Conservation (phyloP, 1,140 invertebrate species). For the Penaeus japonicus region DNA sequence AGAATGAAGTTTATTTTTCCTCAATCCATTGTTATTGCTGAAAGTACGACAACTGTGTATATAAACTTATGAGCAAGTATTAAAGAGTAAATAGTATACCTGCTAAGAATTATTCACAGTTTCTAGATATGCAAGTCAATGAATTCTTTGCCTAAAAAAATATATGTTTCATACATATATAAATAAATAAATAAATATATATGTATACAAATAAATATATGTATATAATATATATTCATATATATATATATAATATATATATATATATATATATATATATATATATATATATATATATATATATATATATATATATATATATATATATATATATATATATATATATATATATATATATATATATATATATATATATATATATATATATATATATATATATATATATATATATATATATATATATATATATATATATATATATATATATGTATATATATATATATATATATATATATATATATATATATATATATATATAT, state of each 20-base stretch:
- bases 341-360: too few species aligned
- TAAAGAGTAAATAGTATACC: too few species aligned
- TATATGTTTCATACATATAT: background rate
- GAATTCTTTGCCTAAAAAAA: background rate
- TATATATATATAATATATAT: background rate
- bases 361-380: conserved; percentile 6
- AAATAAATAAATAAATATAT: background rate
- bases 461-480: background rate
- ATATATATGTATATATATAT: background rate
- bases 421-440: background rate
- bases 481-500: conserved; percentile 6
- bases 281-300: background rate
- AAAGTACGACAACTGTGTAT: too few species aligned
- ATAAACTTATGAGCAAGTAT: too few species aligned
- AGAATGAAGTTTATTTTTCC: too few species aligned
- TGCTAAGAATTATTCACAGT: background rate
- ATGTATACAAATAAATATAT: background rate
- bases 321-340: too few species aligned
- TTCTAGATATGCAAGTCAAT: background rate
- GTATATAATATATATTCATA: background rate
- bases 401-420: conserved; percentile 6
- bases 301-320: too few species aligned
- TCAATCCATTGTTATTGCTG: too few species aligned
- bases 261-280: background rate
- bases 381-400: conserved; percentile 6